Evolutionary conservation across 23 tunicate genomes (phyloP).

Genomic region (Phallusia fumigata): DNA sequence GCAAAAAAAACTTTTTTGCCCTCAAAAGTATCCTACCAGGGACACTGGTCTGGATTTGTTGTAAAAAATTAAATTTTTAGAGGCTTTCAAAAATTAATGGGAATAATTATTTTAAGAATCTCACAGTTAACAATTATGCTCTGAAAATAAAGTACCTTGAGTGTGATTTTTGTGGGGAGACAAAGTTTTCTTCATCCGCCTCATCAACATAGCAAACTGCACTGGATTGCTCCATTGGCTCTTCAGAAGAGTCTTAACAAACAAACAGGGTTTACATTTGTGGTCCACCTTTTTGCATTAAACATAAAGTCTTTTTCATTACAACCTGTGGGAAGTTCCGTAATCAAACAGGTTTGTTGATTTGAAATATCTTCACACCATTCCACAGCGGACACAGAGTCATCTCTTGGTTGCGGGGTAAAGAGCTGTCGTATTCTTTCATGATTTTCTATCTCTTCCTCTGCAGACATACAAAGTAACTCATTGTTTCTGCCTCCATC

Average conservation of each 20-base stretch:
- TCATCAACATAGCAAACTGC: conserved; percentile 5
- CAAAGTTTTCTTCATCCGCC: background rate
- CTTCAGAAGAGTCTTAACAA: too few species aligned
- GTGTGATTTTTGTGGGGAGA: background rate
- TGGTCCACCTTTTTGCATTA: too few species aligned
- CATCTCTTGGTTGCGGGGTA: conserved; percentile 30
- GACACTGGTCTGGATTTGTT: too few species aligned
- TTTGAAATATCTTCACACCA: background rate
- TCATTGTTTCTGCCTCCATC: background rate
- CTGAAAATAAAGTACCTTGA: background rate
- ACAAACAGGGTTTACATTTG: too few species aligned
- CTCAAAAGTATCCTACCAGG: too few species aligned
- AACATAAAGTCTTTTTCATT: too few species aligned
- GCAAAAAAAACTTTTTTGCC: too few species aligned
- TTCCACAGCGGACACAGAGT: conserved; percentile 6
- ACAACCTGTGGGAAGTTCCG: background rate
- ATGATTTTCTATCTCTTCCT: conserved; percentile 61
- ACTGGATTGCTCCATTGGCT: background rate
- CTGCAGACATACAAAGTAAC: background rate
- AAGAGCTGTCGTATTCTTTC: conserved; percentile 51
- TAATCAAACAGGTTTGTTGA: background rate
- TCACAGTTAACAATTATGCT: too few species aligned
- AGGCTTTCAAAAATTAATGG: background rate
- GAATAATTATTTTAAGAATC: background rate
- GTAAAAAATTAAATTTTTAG: background rate